A percentile compares a stretch with the other conserved stretches of the same genome.
Conservation (phyloP, 2,113 vertebrate genomes). For the Paramormyrops kingsleyae region DNA sequence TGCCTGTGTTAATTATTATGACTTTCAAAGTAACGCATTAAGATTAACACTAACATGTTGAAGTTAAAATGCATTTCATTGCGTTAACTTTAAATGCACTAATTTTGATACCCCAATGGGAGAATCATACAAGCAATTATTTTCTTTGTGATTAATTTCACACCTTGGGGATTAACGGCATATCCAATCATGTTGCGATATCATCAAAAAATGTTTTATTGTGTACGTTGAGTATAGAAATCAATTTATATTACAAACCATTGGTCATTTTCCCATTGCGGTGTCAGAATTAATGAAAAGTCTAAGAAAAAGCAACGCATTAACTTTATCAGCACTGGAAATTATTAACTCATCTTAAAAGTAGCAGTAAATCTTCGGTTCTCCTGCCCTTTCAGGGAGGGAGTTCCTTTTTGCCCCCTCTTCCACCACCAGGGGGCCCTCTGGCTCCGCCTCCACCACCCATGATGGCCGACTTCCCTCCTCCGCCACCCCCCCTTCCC, state of each 20-base stretch:
- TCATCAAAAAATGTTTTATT: not conserved
- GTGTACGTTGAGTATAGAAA: not conserved
- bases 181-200: not conserved
- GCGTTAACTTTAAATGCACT: not conserved
- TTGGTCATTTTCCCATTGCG: too few species aligned
- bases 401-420: conserved; percentile 45
- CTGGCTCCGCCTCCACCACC: conserved; percentile 63
- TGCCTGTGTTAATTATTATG: not conserved
- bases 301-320: not conserved
- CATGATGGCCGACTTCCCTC: conserved; percentile 60
- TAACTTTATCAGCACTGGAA: not conserved
- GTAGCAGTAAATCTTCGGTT: not conserved
- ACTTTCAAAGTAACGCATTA: not conserved
- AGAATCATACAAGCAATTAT: not conserved
- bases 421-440: conserved; percentile 71
- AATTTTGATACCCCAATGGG: not conserved
- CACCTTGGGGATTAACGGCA: not conserved
- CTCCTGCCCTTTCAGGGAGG: conserved; percentile 48
- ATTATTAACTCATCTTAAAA: not conserved
- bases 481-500: conserved; percentile 71
- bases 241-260: not conserved
- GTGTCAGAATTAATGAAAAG: too few species aligned
- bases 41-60: not conserved
- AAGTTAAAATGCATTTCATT: not conserved
- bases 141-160: not conserved